Evolutionary conservation across 1,140 invertebrate genomes (phyloP).

Genomic region (Triops longicaudatus): DNA sequence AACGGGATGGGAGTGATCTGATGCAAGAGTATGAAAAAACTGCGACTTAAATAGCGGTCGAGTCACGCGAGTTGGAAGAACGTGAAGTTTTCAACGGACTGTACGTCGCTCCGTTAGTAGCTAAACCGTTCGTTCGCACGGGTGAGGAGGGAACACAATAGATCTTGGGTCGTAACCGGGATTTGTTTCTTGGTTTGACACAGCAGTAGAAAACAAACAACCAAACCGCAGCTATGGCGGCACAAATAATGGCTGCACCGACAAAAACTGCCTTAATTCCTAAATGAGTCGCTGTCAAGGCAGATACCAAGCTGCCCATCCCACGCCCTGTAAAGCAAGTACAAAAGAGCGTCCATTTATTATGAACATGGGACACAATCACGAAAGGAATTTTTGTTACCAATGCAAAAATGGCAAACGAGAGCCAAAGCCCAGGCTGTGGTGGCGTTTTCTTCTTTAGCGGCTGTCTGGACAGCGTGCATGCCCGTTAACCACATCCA

Average conservation of each 20-base stretch:
- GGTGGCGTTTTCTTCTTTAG: not conserved
- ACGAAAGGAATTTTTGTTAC: conserved; percentile 14
- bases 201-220: not conserved
- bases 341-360: not conserved
- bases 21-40: not conserved
- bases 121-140: not conserved
- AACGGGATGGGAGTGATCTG: not conserved
- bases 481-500: conserved; percentile 27
- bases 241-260: conserved; percentile 18
- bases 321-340: conserved; percentile 14
- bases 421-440: conserved; percentile 25
- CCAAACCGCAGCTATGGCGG: conserved; percentile 9
- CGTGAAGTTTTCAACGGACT: not conserved
- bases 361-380: not conserved
- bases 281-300: conserved; percentile 15
- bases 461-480: not conserved
- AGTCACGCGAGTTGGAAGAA: not conserved
- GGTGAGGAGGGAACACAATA: not conserved
- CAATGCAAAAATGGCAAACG: conserved; percentile 26
- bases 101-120: not conserved
- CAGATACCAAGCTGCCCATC: conserved; percentile 18
- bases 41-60: not conserved
- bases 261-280: conserved; percentile 9
- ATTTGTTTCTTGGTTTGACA: not conserved
- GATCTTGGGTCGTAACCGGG: not conserved